These are phyloP conservation scores for Phenganax marumi DNA, from an alignment of 92 coral and sea anemone species.

Conservation along the genomic window DNA sequence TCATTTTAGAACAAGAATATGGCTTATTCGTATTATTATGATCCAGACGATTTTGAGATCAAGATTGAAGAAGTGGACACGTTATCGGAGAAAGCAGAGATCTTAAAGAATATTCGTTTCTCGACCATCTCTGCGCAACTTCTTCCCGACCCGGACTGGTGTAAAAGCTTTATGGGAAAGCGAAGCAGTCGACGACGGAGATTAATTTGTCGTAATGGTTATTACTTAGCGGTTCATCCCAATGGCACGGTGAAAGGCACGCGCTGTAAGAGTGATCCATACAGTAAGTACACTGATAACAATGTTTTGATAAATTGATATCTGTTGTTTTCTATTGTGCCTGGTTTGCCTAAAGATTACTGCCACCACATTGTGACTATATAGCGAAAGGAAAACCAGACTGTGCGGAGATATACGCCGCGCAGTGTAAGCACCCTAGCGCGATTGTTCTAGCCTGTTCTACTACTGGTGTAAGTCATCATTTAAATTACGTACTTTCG, in stretches of 20 bases:
- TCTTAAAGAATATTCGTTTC: conserved; percentile 40
- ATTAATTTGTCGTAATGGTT: conserved; percentile 65
- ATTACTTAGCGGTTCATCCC: conserved; percentile 68
- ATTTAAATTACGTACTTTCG: not conserved
- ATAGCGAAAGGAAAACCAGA: not conserved
- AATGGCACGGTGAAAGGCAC: conserved; percentile 76
- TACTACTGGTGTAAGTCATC: not conserved
- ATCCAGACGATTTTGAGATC: conserved; percentile 47
- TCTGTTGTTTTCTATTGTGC: not conserved
- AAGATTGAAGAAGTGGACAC: conserved; percentile 48
- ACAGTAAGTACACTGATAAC: conserved; percentile 54
- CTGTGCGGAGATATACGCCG: not conserved
- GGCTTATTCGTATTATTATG: conserved; percentile 44
- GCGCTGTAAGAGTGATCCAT: conserved; percentile 64
- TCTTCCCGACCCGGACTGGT: conserved; percentile 47
- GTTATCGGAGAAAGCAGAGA: conserved; percentile 45
- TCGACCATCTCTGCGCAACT: conserved; percentile 41
- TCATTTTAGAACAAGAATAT: conserved; percentile 15
- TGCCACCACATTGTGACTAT: not conserved
- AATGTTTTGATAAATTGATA: not conserved
- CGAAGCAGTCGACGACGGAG: conserved; percentile 66
- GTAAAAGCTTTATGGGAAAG: conserved; percentile 62
- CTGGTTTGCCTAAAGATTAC: conserved; percentile 7
- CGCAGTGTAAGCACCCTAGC: not conserved
- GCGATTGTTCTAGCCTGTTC: conserved; percentile 6